Evolutionary conservation across 2,888 invertebrate genomes (phyloP).

Genomic region (Parascotia fuliginaria): DNA sequence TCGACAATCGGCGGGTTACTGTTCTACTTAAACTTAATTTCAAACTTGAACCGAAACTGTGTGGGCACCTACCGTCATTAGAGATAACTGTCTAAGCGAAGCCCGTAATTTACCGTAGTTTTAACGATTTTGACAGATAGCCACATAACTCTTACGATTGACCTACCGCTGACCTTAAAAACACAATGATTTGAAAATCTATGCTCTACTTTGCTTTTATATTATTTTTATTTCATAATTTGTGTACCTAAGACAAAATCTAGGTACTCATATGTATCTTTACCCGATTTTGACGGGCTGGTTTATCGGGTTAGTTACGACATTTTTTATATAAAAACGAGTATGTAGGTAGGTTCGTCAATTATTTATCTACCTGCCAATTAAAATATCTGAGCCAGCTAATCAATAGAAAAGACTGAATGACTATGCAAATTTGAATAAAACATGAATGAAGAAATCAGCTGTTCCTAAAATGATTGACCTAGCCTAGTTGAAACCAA

Average conservation of each 20-base stretch:
- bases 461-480: slow-evolving; percentile 45
- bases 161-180: slow-evolving; percentile 19
- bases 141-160: slow-evolving; percentile 18
- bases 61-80: slow-evolving; percentile 36
- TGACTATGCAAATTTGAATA: slow-evolving; percentile 46
- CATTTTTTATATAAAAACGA: too few species aligned
- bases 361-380: slow-evolving; percentile 16
- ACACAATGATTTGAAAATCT: slow-evolving; percentile 7
- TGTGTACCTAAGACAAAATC: too few species aligned
- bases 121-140: slow-evolving; percentile 40
- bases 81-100: slow-evolving; percentile 41
- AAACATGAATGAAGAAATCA: slow-evolving; percentile 51
- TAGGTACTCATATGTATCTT: too few species aligned
- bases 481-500: slow-evolving; percentile 37
- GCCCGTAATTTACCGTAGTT: slow-evolving; percentile 45
- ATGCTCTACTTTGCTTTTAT: background rate
- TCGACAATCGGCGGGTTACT: background rate
- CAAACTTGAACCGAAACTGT: slow-evolving; percentile 35
- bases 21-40: slow-evolving; percentile 31
- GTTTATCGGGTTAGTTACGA: too few species aligned
- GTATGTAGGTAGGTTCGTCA: background rate
- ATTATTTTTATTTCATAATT: background rate
- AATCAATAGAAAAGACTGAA: slow-evolving; percentile 32
- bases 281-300: too few species aligned
- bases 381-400: slow-evolving; percentile 19